Base-by-base conservation (phyloP, 2,113 vertebrate species). In the Hippocampus barbouri region DNA sequence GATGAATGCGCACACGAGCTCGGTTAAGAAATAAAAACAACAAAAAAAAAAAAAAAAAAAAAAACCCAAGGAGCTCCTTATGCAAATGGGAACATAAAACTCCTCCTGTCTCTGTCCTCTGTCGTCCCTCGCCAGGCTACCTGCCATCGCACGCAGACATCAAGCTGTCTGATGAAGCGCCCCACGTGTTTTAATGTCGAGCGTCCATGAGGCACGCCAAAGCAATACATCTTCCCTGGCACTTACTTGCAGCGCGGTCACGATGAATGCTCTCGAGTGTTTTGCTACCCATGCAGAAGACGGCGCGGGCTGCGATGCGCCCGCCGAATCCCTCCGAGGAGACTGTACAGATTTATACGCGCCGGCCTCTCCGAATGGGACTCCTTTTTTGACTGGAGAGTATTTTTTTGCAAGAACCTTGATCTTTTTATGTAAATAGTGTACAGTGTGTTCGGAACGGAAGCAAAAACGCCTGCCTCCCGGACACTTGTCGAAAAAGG, bases 161-260 rank as follows among this genome's bases (percentile, higher is more conserved):
- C 88, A 90, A 87, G 83, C 90, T 88, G 86, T 81, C 87, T 74
- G 90, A 90, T 88, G 88, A 90, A 89, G 87, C 87, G 75, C 89
- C 89, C 89, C 88, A 83, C 88, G 89, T 91, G 90, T 91, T 90
- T 90, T 90, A 91, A 89, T 87, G 90, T 84, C 81, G 88, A 79
- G 84, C 87, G 87, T 88, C 87, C 81, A 79, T 84, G 87, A 86
- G 86, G 85, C 82, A 86, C 87, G 89, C 81, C 71, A 83, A 88
- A 89, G 90, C 88, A 90, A 91, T 91, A 91, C 82, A 89, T 91
- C 90, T 91, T 90, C 88, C 87, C 87, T 89, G 90, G 90, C 89
- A 91, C 88, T 88, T 90, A 87, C 87, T 90, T 89, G 86, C 86
- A 89, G 85, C 83, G 79, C 74, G 84, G 90, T 89, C 88, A 84